Percentiles rank a stretch among this genome's conserved stretches.
These are phyloP conservation scores for Pteronura brasiliensis DNA, from an alignment of 2,113 vertebrate species.

Conservation along the genomic window DNA sequence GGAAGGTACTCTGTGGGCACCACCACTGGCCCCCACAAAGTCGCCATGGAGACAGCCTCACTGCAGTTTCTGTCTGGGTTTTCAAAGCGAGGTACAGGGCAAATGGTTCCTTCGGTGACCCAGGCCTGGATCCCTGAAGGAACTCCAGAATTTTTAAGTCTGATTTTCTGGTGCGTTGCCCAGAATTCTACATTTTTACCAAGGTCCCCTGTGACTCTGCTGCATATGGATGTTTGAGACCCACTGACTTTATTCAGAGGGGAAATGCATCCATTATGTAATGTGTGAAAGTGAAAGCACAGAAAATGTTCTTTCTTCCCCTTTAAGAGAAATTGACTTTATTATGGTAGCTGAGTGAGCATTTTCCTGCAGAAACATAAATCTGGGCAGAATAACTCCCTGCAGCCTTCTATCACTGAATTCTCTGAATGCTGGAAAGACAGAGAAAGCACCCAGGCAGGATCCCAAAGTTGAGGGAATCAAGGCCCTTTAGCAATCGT, in stretches of 20 bases:
- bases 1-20: too few relatives aligned
- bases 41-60: not conserved
- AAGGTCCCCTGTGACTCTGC: not conserved
- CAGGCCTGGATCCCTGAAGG: not conserved
- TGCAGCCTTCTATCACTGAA: fast-evolving
- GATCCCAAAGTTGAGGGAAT: not conserved
- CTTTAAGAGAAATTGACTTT: not conserved
- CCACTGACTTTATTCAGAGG: not conserved
- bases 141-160: not conserved
- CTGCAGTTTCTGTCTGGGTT: not conserved
- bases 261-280: not conserved
- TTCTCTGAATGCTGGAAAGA: not conserved
- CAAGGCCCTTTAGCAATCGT: too few relatives aligned
- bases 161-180: not conserved
- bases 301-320: not conserved
- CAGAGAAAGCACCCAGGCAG: too few relatives aligned
- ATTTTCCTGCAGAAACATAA: not conserved
- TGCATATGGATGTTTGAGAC: not conserved
- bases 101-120: not conserved
- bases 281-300: not conserved
- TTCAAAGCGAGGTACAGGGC: not conserved
- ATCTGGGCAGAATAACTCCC: not conserved
- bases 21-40: fast-evolving
- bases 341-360: not conserved
- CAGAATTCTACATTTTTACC: not conserved